Conservation (phyloP, 2,113 vertebrate species). For the Bungarus multicinctus region DNA sequence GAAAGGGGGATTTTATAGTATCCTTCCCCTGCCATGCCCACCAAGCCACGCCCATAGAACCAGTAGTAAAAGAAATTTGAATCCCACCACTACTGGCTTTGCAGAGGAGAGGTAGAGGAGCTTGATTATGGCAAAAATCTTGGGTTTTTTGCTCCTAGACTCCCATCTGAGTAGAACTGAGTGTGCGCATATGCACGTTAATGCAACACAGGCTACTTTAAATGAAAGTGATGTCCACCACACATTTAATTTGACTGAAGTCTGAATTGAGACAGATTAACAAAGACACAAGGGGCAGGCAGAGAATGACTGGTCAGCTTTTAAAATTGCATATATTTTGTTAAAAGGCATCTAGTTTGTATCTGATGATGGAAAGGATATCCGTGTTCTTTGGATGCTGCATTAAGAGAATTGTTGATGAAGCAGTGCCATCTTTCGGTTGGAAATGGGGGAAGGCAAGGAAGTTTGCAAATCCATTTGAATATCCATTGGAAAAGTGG, state of each 20-base stretch:
- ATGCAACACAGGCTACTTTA: not conserved
- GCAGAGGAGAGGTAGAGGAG: too few relatives aligned
- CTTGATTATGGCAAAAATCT: not conserved
- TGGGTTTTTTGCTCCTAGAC: not conserved
- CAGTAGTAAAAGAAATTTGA: too few relatives aligned
- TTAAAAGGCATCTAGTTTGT: constrained; percentile 29
- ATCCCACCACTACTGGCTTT: too few relatives aligned
- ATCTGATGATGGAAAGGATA: constrained; percentile 38
- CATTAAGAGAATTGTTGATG: constrained; percentile 68
- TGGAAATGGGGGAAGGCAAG: constrained; percentile 45
- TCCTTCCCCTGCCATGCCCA: too few relatives aligned
- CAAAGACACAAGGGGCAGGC: not conserved
- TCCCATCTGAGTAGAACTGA: not conserved
- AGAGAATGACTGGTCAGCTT: constrained; percentile 25
- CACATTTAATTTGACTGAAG: constrained; percentile 29
- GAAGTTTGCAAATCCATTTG: too few relatives aligned
- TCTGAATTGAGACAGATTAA: constrained; percentile 9
- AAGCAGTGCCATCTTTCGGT: constrained; percentile 79
- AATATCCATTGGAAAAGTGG: constrained; percentile 8
- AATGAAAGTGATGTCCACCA: constrained; percentile 3
- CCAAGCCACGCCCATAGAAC: too few relatives aligned
- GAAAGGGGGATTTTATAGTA: too few relatives aligned
- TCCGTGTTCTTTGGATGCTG: constrained; percentile 35
- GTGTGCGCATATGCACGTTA: not conserved
- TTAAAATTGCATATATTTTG: constrained; percentile 41